A percentile compares a stretch with the other conserved stretches of the same genome.
Evolutionary conservation across 2,113 vertebrate species (phyloP).

Genomic region (Aphelocoma coerulescens): DNA sequence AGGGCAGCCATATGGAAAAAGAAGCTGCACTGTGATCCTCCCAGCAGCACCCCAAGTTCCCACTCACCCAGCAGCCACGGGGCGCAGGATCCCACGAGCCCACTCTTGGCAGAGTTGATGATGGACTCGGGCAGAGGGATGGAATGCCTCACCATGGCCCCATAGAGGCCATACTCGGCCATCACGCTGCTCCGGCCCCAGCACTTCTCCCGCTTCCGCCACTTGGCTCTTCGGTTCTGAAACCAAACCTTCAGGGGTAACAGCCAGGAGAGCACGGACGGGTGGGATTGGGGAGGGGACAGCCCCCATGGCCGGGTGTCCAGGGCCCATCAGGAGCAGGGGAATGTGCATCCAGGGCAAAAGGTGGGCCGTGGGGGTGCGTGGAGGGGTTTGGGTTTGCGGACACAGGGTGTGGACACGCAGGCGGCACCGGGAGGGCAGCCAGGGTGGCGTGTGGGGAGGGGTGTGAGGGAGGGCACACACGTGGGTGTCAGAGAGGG

Average conservation of each 20-base stretch:
- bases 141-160: constrained; percentile 95
- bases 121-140: constrained; percentile 91
- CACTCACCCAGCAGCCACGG: constrained; percentile 93
- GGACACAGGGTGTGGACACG: not conserved
- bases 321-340: accelerated
- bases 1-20: not conserved
- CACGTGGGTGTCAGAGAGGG: constrained; percentile 6
- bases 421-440: not conserved
- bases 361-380: not conserved
- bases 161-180: constrained; percentile 93
- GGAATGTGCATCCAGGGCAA: not conserved
- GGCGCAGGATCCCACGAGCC: constrained; percentile 87
- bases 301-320: accelerated
- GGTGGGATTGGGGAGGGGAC: not conserved
- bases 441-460: not conserved
- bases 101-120: constrained; percentile 86
- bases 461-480: not conserved
- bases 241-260: constrained; percentile 88
- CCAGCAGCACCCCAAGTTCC: not conserved
- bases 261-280: constrained; percentile 56
- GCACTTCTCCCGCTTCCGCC: constrained; percentile 94
- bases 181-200: constrained; percentile 96
- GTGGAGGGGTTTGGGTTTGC: not conserved
- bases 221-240: constrained; percentile 94
- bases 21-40: not conserved